Evolutionary conservation across 2,888 invertebrate species (phyloP).

Genomic region (Dusona sp.): DNA sequence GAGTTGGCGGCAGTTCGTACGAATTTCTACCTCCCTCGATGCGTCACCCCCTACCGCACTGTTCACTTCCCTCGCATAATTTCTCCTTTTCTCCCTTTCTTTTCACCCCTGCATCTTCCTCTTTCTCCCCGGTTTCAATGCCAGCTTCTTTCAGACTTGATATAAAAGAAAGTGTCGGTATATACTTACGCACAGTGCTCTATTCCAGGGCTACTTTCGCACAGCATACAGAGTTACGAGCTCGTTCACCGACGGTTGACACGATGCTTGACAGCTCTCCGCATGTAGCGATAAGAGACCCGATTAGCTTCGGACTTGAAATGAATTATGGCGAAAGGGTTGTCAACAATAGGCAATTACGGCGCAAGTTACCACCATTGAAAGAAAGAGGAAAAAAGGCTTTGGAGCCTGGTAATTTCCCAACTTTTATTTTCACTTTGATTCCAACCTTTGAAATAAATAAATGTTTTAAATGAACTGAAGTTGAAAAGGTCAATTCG

Average conservation of each 20-base stretch:
- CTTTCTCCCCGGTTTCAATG: slow-evolving; percentile 8
- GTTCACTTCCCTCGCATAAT: slow-evolving; percentile 40
- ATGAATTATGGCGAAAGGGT: neutral
- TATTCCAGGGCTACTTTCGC: neutral
- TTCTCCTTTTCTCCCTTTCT: slow-evolving; percentile 20
- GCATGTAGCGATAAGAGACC: neutral
- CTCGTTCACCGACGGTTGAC: neutral
- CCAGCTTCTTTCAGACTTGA: slow-evolving; percentile 14
- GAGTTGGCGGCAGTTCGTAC: slow-evolving; percentile 29
- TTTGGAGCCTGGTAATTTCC: neutral
- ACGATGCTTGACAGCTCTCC: neutral
- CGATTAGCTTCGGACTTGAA: neutral
- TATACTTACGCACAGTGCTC: neutral
- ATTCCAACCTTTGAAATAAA: neutral
- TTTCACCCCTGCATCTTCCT: slow-evolving; percentile 1
- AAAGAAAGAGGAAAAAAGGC: neutral
- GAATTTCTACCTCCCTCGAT: slow-evolving; percentile 52
- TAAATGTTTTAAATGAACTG: neutral
- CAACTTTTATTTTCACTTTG: neutral
- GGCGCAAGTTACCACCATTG: neutral
- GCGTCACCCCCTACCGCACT: slow-evolving; percentile 31
- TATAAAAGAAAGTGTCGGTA: neutral
- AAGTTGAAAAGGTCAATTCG: neutral
- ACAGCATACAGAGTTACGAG: neutral
- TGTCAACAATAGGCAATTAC: neutral